Conservation (phyloP, 2,113 vertebrate species). For the Chitala chitala region DNA sequence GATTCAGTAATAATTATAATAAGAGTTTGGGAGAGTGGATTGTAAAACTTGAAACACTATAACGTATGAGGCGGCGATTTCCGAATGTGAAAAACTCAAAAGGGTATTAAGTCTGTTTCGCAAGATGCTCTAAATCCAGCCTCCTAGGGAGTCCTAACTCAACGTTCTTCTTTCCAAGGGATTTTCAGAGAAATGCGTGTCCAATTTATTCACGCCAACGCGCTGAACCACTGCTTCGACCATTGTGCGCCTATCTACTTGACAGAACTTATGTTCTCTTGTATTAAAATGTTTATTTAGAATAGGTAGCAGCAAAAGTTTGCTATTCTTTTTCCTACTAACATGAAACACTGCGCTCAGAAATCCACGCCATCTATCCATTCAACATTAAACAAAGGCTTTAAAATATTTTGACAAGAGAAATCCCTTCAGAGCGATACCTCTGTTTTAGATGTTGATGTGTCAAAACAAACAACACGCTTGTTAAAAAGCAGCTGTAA, state of each 20-base stretch:
- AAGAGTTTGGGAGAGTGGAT: slow-evolving; percentile 19
- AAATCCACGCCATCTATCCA: not conserved
- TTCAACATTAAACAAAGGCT: slow-evolving; percentile 13
- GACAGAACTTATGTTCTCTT: slow-evolving; percentile 28
- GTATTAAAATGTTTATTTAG: no score
- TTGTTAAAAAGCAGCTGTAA: no score
- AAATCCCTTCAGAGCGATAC: not conserved
- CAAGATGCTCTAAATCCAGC: slow-evolving; percentile 38
- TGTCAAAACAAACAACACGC: not conserved
- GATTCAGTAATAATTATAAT: slow-evolving; percentile 16
- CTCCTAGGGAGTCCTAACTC: slow-evolving; percentile 38
- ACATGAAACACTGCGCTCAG: not conserved
- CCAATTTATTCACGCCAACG: slow-evolving; percentile 47
- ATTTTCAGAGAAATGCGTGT: slow-evolving; percentile 50
- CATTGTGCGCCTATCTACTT: slow-evolving; percentile 36
- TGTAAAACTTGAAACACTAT: slow-evolving; percentile 36
- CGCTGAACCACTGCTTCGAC: slow-evolving; percentile 36
- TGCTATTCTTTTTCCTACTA: not conserved
- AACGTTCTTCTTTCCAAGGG: slow-evolving; percentile 37
- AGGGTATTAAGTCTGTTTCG: slow-evolving; percentile 42
- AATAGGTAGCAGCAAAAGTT: not conserved
- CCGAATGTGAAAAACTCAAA: slow-evolving; percentile 37
- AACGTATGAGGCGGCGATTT: slow-evolving; percentile 45
- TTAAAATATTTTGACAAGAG: slow-evolving; percentile 12
- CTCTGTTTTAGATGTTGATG: not conserved